Evolutionary conservation across 1,140 invertebrate genomes (phyloP), one percentile per base, ranked within the genome.

Genomic region (Drosophila santomea): DNA sequence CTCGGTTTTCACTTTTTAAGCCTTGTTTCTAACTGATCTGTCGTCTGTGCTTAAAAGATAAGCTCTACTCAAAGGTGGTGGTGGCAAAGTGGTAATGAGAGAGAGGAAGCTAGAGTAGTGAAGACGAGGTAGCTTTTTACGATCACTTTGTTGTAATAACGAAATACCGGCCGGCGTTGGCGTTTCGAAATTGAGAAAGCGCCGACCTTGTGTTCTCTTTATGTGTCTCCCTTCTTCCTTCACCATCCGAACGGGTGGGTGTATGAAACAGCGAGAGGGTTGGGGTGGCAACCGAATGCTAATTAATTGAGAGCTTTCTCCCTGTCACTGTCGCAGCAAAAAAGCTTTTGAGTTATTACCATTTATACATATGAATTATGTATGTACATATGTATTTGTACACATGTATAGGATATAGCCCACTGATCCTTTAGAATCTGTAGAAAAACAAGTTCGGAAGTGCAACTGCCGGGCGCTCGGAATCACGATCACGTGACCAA

Each of bases 1-100:
- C 7, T 7, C n/a, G 14, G 71, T 79, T 86, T 86, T 86, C 82
- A 86, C 82, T 86, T 86, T 67, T 88, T 73, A 86, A 79, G 83
- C 79, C 79, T 47, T 51, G 64, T 72, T 88, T 86, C 41, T 23
- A 54, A 17, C 4, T 23, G 39, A 76, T 12, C 25, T 60, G 28
- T 35, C 32, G 28, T 35, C 32, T 14, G 28, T 38, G 57, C 48
- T 41, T 15, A 15, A 23, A 36, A 51, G 61, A 50, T 38, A 17
- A 25, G 15, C 1, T 23, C 5, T 11, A 20, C 17, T 1, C 32
- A 17, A 38, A 12, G 48, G 15, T 2, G 17, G 4, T 8, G 43
- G 8, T 17, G 43, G 43, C 17, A 11, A 35, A 25, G 12, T 32
- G 4, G 7, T 7, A 14, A 3, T 32, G 36, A 12, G 10, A 43